Percentiles rank a stretch among this genome's conserved stretches.
Evolutionary conservation across 2,113 vertebrate species (phyloP).

Genomic region (Anhinga rufa): DNA sequence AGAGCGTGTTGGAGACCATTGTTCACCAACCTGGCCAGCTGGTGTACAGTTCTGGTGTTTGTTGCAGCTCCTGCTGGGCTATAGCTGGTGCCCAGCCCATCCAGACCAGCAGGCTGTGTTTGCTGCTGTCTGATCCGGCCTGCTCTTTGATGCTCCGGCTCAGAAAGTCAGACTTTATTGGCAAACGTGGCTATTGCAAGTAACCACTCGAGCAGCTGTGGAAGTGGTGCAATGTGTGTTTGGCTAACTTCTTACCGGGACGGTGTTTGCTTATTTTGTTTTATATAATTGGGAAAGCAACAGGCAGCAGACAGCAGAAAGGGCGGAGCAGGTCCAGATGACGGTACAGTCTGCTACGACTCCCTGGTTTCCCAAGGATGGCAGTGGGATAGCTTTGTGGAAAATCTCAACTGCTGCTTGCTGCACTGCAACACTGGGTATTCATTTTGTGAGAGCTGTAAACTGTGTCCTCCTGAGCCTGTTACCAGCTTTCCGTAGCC

Average conservation of each 20-base stretch:
- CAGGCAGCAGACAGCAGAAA: not conserved
- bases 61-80: not conserved
- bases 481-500: not conserved
- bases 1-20: not conserved
- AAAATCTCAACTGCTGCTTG: not conserved
- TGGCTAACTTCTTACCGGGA: not conserved
- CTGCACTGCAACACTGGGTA: accelerated
- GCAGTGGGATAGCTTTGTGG: not conserved
- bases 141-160: not conserved
- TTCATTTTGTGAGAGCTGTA: not conserved
- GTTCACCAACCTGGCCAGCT: not conserved
- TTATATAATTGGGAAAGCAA: not conserved
- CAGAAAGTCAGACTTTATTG: not conserved
- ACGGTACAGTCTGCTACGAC: not conserved
- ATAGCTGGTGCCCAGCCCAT: not conserved
- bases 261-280: not conserved
- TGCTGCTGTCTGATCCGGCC: not conserved
- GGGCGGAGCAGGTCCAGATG: not conserved
- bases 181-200: not conserved
- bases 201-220: not conserved
- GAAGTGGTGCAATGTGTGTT: not conserved
- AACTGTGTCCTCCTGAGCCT: not conserved
- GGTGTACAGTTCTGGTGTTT: not conserved
- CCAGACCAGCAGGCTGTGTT: not conserved
- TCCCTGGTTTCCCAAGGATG: not conserved